phyloP scores from a whole-genome alignment of 2,797 vertebrate species.

The Pyrocephalus nanus region DNA sequence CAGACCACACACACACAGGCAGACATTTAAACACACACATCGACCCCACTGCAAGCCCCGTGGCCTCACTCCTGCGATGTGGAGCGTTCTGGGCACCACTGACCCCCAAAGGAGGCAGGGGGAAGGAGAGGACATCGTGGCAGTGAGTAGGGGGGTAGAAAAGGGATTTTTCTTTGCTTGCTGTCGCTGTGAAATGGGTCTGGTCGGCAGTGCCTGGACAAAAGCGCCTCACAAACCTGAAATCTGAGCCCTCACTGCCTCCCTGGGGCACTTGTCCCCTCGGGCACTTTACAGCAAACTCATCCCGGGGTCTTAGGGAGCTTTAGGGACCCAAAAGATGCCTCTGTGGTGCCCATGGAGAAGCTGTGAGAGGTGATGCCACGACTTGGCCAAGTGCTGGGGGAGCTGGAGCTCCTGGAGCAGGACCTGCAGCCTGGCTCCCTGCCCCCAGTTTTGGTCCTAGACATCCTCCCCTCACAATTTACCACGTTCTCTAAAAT shows the following conservation, averaged over 20 bases:
- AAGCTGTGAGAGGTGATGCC: background rate
- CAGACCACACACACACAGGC: background rate
- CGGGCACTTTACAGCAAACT: background rate
- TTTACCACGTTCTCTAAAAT: background rate
- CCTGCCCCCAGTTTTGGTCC: background rate
- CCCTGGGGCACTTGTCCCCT: background rate
- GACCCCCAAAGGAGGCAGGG: background rate
- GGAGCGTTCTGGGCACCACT: background rate
- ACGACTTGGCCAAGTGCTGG: rapidly evolving
- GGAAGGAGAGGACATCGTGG: background rate
- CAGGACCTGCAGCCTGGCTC: background rate
- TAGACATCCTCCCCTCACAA: background rate
- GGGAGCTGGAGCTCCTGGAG: background rate
- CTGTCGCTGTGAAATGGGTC: rapidly evolving
- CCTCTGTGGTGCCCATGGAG: background rate
- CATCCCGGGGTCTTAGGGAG: background rate
- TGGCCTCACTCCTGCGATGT: rapidly evolving
- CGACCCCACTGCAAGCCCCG: background rate
- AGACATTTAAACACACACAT: background rate
- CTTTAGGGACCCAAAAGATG: background rate
- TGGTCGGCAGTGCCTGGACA: background rate
- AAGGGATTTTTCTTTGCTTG: background rate
- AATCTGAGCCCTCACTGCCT: background rate
- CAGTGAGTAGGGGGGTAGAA: background rate
- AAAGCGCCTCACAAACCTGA: background rate